These are phyloP conservation scores for Gavia stellata DNA, from an alignment of 2,113 vertebrate genomes.

Conservation along the genomic window DNA sequence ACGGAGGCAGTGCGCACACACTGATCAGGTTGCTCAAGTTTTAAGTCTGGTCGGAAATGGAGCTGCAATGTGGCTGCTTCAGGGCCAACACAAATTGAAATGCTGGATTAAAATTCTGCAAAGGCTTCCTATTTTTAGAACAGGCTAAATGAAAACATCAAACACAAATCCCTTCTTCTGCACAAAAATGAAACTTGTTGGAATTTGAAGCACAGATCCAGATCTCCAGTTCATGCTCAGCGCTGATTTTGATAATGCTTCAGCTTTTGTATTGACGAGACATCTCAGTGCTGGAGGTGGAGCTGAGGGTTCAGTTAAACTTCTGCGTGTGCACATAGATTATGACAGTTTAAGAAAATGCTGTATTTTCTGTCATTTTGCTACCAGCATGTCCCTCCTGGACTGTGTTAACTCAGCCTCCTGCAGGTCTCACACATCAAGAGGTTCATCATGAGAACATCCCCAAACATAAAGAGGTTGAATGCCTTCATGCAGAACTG, in stretches of 20 bases:
- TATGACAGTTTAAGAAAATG: not conserved
- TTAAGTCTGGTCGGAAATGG: not conserved
- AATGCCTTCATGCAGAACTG: not conserved
- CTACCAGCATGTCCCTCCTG: not conserved
- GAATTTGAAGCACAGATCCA: not conserved
- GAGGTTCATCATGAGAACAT: not conserved
- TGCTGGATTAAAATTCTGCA: not conserved
- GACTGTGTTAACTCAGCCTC: not conserved
- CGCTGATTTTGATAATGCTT: not conserved
- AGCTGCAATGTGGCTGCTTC: not conserved
- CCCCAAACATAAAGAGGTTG: not conserved
- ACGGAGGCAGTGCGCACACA: not conserved
- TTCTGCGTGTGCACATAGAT: not conserved
- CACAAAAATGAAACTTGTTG: not conserved
- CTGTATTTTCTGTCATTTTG: not conserved
- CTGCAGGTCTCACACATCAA: not conserved
- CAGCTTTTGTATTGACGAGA: not conserved
- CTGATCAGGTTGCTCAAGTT: not conserved
- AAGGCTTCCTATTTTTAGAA: not conserved
- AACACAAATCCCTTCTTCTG: not conserved
- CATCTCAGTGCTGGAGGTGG: not conserved
- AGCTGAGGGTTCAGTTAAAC: not conserved
- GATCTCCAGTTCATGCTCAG: not conserved
- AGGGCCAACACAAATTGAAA: not conserved
- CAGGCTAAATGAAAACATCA: not conserved